Percentiles rank a stretch among this genome's conserved stretches.
These are phyloP conservation scores for Nephrotoma appendiculata DNA, from an alignment of 2,888 invertebrate genomes.

Conservation along the genomic window DNA sequence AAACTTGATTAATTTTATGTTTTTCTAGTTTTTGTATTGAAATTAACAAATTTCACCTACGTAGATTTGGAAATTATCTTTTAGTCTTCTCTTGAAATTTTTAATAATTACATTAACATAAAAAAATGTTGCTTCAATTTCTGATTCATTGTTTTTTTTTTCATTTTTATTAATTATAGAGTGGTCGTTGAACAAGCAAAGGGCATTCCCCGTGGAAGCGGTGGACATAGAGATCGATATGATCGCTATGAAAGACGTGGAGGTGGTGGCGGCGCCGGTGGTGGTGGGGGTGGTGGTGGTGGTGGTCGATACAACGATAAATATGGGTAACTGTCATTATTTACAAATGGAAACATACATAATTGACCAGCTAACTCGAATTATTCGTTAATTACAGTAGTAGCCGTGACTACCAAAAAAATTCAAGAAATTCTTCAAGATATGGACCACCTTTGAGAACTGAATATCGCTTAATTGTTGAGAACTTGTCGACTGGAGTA, in stretches of 20 bases:
- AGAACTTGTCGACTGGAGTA: conserved; percentile 94
- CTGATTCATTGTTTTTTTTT: not conserved
- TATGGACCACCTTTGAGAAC: conserved; percentile 97
- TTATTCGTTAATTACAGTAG: not conserved
- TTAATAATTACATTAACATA: not conserved
- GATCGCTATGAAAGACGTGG: conserved; percentile 57
- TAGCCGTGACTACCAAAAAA: conserved; percentile 18
- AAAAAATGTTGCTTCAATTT: not conserved
- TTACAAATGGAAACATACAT: not conserved
- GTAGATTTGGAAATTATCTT: not conserved
- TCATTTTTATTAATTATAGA: conserved; percentile 39
- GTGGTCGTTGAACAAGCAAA: conserved; percentile 79
- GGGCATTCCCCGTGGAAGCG: conserved; percentile 59
- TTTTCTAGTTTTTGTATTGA: not conserved
- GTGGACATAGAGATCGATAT: conserved; percentile 57
- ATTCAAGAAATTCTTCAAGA: conserved; percentile 43
- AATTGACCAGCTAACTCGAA: not conserved
- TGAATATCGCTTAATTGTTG: conserved; percentile 90
- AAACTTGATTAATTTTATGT: not conserved
- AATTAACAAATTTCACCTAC: not conserved
- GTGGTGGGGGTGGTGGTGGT: conserved; percentile 18
- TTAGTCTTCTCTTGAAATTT: not conserved
- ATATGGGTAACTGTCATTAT: conserved; percentile 38
- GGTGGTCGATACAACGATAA: conserved; percentile 57
- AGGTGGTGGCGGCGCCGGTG: not conserved